phyloP scores from a whole-genome alignment of 1,140 invertebrate genomes.

The Eumaeus atala region DNA sequence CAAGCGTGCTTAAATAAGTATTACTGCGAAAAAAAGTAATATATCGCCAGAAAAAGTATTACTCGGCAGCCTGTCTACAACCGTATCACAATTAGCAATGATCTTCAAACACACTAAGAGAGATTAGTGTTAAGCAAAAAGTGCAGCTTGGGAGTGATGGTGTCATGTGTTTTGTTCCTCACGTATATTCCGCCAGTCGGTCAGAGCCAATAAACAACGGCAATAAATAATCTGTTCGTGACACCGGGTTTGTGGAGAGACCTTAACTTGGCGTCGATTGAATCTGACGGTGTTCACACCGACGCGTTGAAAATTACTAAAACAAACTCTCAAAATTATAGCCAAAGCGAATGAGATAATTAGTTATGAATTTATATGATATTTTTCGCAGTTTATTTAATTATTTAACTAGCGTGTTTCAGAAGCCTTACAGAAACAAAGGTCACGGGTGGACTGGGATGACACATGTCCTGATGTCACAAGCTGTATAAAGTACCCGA shows the following conservation, averaged over 20 bases:
- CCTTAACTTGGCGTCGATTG: constrained; percentile 41
- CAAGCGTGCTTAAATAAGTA: too few relatives aligned
- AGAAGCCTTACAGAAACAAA: too few relatives aligned
- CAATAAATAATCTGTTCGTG: constrained; percentile 57
- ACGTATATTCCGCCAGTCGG: constrained; percentile 26
- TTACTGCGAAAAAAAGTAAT: neutral
- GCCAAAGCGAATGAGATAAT: too few relatives aligned
- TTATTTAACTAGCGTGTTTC: too few relatives aligned
- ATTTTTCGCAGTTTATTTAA: too few relatives aligned
- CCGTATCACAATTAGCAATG: too few relatives aligned
- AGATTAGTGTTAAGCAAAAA: neutral
- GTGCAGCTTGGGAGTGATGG: neutral
- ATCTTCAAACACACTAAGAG: too few relatives aligned
- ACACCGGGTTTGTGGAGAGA: constrained; percentile 49
- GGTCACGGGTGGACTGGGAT: too few relatives aligned
- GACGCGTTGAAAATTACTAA: neutral
- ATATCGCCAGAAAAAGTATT: neutral
- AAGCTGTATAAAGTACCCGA: too few relatives aligned
- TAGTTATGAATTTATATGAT: too few relatives aligned
- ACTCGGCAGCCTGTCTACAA: neutral
- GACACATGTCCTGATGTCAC: too few relatives aligned
- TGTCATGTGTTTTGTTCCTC: constrained; percentile 16
- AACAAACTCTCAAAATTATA: too few relatives aligned
- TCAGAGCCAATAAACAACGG: constrained; percentile 49
- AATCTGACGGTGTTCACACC: constrained; percentile 28